Percentiles rank a stretch among this genome's conserved stretches.
These are phyloP conservation scores for Neotoxoptera formosana DNA, from an alignment of 1,140 invertebrate genomes.

Conservation along the genomic window DNA sequence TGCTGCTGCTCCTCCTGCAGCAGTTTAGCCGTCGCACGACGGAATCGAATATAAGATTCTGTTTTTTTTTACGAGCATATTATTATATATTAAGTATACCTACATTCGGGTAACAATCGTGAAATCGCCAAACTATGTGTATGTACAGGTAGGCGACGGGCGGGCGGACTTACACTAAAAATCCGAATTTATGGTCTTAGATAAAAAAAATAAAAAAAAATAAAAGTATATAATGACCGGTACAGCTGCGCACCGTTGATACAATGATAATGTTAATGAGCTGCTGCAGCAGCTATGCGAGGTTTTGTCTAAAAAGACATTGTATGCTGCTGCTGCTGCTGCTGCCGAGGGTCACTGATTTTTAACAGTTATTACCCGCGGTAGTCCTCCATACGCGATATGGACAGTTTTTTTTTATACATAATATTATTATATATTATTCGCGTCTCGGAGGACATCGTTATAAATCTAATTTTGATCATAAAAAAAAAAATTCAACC, in stretches of 20 bases:
- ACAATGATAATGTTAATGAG: conserved; percentile 46
- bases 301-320: conserved; percentile 23
- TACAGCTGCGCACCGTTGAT: neutral
- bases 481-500: conserved; percentile 43
- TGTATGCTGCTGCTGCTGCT: neutral
- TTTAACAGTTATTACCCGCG: conserved; percentile 41
- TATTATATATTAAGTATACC: neutral
- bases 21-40: neutral
- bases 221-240: neutral
- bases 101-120: conserved; percentile 25
- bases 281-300: neutral
- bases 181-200: conserved; percentile 32
- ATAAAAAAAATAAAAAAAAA: conserved; percentile 16
- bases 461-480: conserved; percentile 49
- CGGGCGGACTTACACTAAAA: neutral
- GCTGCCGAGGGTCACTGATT: conserved; percentile 31
- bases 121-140: conserved; percentile 17
- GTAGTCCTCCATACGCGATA: neutral
- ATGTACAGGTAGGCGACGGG: neutral
- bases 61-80: conserved; percentile 33
- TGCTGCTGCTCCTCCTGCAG: no score
- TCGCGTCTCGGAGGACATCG: neutral
- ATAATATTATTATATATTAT: no score
- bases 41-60: neutral
- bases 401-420: neutral